Conservation (phyloP, 2,888 invertebrate genomes). For the Sarcophaga rosellei region DNA sequence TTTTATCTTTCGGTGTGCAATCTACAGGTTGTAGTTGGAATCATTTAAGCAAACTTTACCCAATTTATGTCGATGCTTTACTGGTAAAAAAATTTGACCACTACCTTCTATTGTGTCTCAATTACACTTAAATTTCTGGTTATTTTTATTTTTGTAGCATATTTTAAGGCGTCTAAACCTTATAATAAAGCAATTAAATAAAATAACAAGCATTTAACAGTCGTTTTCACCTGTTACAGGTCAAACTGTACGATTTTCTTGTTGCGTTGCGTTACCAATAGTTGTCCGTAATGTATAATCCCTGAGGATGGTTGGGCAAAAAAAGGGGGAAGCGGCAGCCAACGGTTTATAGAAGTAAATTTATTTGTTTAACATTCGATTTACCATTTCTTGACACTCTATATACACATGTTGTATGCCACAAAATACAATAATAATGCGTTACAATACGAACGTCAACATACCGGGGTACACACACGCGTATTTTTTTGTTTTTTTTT, state of each 20-base stretch:
- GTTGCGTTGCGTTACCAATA: neutral
- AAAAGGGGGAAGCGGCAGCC: neutral
- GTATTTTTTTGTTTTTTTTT: conserved; percentile 22
- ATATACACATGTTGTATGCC: no score
- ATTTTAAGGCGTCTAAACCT: neutral
- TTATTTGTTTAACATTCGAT: neutral
- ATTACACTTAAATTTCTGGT: no score
- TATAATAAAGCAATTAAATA: neutral
- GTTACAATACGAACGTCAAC: neutral
- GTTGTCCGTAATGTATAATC: neutral
- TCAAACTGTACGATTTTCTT: neutral
- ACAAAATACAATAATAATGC: no score
- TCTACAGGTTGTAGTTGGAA: no score
- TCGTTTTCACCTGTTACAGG: neutral
- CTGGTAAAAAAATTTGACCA: no score
- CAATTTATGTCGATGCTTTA: no score
- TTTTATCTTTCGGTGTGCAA: no score
- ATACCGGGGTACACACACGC: conserved; percentile 4
- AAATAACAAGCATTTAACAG: neutral
- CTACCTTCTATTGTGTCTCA: no score
- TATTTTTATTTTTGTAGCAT: no score
- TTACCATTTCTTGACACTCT: neutral
- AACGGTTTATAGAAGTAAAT: neutral
- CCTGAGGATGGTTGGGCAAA: neutral
- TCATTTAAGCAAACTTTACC: no score